Conservation (phyloP, 2,888 invertebrate genomes). For the Polyommatus iphigenia region DNA sequence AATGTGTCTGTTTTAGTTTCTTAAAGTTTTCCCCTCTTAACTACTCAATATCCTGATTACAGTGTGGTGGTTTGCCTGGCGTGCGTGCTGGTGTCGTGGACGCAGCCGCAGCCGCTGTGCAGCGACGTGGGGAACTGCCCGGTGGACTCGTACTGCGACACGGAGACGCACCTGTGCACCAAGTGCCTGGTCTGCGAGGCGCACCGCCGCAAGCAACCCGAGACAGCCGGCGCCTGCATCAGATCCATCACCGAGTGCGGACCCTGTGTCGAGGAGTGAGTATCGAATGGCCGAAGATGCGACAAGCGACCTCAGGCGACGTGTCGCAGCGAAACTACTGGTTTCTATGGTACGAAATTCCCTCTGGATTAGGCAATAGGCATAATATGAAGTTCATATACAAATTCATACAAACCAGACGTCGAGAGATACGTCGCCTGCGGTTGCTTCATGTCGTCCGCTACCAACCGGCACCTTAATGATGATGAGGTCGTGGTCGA, state of each 20-base stretch:
- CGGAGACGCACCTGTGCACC: slow-evolving; percentile 46
- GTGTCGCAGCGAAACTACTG: no score
- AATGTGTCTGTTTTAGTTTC: neutral
- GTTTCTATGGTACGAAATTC: no score
- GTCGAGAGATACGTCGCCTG: no score
- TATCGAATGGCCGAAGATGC: neutral
- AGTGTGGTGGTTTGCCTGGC: slow-evolving; percentile 11
- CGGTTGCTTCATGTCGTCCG: no score
- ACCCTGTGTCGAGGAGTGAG: slow-evolving; percentile 55
- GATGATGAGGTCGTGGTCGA: no score
- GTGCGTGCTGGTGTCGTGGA: slow-evolving; percentile 24
- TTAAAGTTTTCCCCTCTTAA: neutral
- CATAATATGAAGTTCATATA: no score
- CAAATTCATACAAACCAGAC: no score
- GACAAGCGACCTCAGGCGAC: no score
- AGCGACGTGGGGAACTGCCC: slow-evolving; percentile 49
- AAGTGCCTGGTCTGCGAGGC: slow-evolving; percentile 57
- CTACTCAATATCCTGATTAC: neutral
- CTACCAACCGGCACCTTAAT: no score
- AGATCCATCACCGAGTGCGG: slow-evolving; percentile 59
- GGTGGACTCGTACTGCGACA: slow-evolving; percentile 53
- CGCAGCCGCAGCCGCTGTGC: slow-evolving; percentile 47
- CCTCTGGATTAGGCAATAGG: no score
- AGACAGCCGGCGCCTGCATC: slow-evolving; percentile 47
- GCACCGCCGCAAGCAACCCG: slow-evolving; percentile 52